phyloP scores from a whole-genome alignment of 2,888 invertebrate species.

The Perithous albicinctus region DNA sequence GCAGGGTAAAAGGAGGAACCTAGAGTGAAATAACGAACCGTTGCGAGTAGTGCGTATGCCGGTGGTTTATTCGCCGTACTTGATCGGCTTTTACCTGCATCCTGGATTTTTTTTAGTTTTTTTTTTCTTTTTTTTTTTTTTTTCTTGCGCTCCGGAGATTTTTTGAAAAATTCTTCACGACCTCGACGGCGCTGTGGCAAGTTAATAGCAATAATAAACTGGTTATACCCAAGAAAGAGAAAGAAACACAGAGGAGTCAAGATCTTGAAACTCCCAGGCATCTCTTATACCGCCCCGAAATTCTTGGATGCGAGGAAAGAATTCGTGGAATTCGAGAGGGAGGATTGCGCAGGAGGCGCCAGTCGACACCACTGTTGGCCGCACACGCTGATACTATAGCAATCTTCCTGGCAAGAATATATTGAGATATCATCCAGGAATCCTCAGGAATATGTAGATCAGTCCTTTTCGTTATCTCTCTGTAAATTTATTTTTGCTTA shows the following conservation, averaged over 20 bases:
- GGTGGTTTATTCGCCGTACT: constrained; percentile 38
- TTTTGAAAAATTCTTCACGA: constrained; percentile 23
- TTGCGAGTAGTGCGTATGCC: constrained; percentile 26
- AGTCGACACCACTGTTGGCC: constrained; percentile 18
- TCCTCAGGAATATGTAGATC: constrained; percentile 49
- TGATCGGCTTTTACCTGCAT: constrained; percentile 23
- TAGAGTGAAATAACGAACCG: constrained; percentile 37
- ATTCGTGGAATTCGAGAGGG: constrained; percentile 70
- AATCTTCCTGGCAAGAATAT: constrained; percentile 26
- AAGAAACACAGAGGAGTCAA: constrained; percentile 22
- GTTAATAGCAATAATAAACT: constrained; percentile 34
- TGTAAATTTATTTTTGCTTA: not conserved
- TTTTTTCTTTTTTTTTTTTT: not conserved
- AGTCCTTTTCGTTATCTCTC: not conserved
- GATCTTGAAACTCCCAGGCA: constrained; percentile 14
- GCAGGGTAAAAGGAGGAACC: constrained; percentile 3
- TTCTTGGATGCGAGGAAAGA: constrained; percentile 65
- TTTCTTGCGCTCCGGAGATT: not conserved
- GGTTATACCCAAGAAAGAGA: constrained; percentile 13
- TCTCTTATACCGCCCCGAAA: constrained; percentile 39
- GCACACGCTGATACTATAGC: constrained; percentile 9
- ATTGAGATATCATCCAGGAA: constrained; percentile 65
- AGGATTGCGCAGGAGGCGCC: constrained; percentile 39
- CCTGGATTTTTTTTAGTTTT: not conserved
- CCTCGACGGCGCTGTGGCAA: constrained; percentile 9